Percentiles rank a stretch among this genome's conserved stretches.
These are phyloP conservation scores for Heliangelus exortis DNA, from an alignment of 2,797 vertebrate genomes.

Conservation along the genomic window DNA sequence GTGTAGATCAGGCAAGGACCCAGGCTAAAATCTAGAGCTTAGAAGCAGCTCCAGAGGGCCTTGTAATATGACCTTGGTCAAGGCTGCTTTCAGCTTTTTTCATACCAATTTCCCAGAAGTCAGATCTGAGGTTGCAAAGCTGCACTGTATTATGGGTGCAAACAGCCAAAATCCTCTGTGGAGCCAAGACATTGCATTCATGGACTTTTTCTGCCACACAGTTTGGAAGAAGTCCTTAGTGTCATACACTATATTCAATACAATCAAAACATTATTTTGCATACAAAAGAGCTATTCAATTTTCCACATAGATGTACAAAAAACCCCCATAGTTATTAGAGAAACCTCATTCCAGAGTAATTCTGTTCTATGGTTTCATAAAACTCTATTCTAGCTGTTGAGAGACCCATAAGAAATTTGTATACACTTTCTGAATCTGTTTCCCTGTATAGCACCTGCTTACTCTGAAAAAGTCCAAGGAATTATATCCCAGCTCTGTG, in stretches of 20 bases:
- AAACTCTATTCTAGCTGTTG: background rate
- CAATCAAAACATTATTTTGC: background rate
- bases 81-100: background rate
- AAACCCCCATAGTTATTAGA: background rate
- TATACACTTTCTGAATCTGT: background rate
- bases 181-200: background rate
- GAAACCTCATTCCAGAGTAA: background rate
- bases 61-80: background rate
- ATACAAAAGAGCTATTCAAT: background rate
- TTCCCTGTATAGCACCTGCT: rapidly evolving
- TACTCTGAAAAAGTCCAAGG: background rate
- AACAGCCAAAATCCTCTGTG: background rate
- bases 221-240: background rate
- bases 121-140: background rate
- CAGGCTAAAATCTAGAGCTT: background rate
- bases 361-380: background rate
- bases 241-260: background rate
- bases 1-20: background rate
- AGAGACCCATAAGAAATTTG: background rate
- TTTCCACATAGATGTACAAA: background rate
- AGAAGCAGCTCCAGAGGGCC: background rate
- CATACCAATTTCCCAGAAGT: background rate
- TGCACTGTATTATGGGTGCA: background rate
- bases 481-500: background rate
- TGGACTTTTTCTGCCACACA: background rate